Evolutionary conservation across 2,797 vertebrate genomes (phyloP).

Genomic region (Antennarius maculatus): DNA sequence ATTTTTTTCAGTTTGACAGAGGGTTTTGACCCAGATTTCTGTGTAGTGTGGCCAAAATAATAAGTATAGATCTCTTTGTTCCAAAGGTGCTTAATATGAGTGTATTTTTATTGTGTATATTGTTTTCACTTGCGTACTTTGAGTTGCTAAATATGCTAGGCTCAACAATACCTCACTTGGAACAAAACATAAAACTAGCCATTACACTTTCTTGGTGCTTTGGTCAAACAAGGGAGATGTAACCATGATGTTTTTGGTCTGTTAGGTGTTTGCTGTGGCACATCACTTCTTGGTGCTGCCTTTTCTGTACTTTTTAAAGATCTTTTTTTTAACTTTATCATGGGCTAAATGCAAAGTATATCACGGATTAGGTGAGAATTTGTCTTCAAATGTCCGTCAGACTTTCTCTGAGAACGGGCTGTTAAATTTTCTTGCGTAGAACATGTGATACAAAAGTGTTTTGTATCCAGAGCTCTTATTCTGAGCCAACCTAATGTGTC

Average conservation of each 20-base stretch:
- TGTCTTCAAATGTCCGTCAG: slow-evolving; percentile 57
- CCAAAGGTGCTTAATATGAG: slow-evolving; percentile 74
- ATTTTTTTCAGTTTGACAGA: slow-evolving; percentile 63
- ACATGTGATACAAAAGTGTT: slow-evolving; percentile 58
- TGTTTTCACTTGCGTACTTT: slow-evolving; percentile 66
- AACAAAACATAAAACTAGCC: slow-evolving; percentile 81
- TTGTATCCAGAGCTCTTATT: slow-evolving; percentile 77
- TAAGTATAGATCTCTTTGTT: slow-evolving; percentile 65
- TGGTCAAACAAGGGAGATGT: slow-evolving; percentile 80
- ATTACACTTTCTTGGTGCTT: slow-evolving; percentile 83
- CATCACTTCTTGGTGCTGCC: slow-evolving; percentile 51
- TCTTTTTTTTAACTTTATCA: not conserved
- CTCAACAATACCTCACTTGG: slow-evolving; percentile 88
- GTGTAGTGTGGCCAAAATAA: slow-evolving; percentile 58
- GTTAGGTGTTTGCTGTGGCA: slow-evolving; percentile 67
- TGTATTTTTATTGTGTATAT: slow-evolving; percentile 74
- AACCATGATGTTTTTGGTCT: slow-evolving; percentile 52
- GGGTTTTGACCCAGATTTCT: slow-evolving; percentile 60
- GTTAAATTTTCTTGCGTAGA: slow-evolving; percentile 62
- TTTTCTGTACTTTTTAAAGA: slow-evolving; percentile 59
- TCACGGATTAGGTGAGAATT: slow-evolving; percentile 52
- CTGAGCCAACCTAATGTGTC: slow-evolving; percentile 84
- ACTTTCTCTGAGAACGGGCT: slow-evolving; percentile 51
- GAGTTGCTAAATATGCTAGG: slow-evolving; percentile 73
- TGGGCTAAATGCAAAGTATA: slow-evolving; percentile 59